phyloP scores from a whole-genome alignment of 92 coral and sea anemone species.

The Muricea muricata region DNA sequence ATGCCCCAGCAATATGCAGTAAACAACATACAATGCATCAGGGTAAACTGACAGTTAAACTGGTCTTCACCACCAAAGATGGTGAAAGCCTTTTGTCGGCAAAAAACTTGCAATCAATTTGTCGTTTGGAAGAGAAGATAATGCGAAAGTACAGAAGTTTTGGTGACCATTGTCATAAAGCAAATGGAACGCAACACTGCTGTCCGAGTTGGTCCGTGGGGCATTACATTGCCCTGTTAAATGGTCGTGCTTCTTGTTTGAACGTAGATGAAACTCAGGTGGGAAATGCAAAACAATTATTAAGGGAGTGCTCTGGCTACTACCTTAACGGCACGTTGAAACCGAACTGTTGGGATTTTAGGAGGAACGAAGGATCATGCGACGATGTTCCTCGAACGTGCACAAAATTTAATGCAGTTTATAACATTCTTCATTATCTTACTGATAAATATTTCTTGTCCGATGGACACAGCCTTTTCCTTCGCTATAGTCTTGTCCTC shows the following conservation, averaged over 20 bases:
- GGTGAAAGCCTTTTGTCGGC: conserved; percentile 74
- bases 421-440: conserved; percentile 84
- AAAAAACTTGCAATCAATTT: conserved; percentile 76
- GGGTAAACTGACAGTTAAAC: conserved; percentile 89
- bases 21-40: conserved; percentile 43
- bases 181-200: conserved; percentile 73
- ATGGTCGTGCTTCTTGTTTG: conserved; percentile 67
- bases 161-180: conserved; percentile 67
- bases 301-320: conserved; percentile 60
- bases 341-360: conserved; percentile 90
- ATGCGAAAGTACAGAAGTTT: conserved; percentile 69
- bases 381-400: conserved; percentile 65
- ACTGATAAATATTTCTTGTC: conserved; percentile 83
- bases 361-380: conserved; percentile 64
- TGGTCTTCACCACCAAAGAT: conserved; percentile 69
- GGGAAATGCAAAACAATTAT: conserved; percentile 44
- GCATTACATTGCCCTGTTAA: conserved; percentile 78
- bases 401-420: conserved; percentile 80
- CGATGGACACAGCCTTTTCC: conserved; percentile 21
- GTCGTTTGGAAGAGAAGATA: conserved; percentile 82
- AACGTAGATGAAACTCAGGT: conserved; percentile 70
- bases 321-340: conserved; percentile 73
- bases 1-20: neutral
- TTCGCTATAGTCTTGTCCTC: conserved; percentile 74
- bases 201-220: conserved; percentile 98